phyloP scores from a whole-genome alignment of 2,888 invertebrate genomes.

The Linnaemya vulpina region DNA sequence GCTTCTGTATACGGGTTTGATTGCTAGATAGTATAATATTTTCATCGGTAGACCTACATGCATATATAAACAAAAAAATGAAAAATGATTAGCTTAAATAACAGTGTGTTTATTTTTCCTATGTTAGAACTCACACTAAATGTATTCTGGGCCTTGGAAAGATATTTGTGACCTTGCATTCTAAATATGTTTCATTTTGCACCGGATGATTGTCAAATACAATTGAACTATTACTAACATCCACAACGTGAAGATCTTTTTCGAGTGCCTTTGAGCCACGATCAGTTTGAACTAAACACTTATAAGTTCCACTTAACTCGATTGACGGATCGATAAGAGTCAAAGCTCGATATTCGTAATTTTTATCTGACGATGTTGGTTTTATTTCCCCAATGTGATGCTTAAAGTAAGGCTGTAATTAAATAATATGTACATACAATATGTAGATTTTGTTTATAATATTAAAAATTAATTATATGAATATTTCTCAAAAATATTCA shows the following conservation, averaged over 20 bases:
- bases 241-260: slow-evolving; percentile 73
- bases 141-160: slow-evolving; percentile 73
- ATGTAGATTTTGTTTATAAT: no score
- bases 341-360: slow-evolving; percentile 88
- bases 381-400: slow-evolving; percentile 86
- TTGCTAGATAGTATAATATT: slow-evolving; percentile 56
- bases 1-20: slow-evolving; percentile 42
- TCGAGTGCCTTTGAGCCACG: slow-evolving; percentile 84
- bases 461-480: no score
- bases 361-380: slow-evolving; percentile 87
- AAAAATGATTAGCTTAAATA: neutral
- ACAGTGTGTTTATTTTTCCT: neutral
- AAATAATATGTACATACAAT: neutral
- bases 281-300: slow-evolving; percentile 85
- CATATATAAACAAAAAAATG: neutral
- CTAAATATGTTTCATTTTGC: slow-evolving; percentile 73
- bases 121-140: slow-evolving; percentile 69
- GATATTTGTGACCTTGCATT: slow-evolving; percentile 71
- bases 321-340: slow-evolving; percentile 87
- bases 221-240: slow-evolving; percentile 71
- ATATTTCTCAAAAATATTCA: no score
- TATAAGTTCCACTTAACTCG: slow-evolving; percentile 89
- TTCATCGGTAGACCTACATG: slow-evolving; percentile 32
- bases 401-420: slow-evolving; percentile 79
- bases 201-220: slow-evolving; percentile 67